phyloP scores from a whole-genome alignment of 2,888 invertebrate species.

The Pheosia gnoma region DNA sequence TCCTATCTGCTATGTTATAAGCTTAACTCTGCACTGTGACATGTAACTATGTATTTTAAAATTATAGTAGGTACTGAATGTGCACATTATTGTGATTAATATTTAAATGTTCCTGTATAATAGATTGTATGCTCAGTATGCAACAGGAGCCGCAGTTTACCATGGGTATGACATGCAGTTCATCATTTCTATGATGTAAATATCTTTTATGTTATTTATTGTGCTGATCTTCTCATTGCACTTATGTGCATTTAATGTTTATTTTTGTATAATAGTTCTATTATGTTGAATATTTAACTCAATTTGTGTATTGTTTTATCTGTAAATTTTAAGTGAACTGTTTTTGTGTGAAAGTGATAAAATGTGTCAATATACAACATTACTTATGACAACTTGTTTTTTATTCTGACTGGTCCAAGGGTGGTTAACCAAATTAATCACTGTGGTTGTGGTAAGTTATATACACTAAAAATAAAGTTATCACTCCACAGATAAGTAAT shows the following conservation, averaged over 20 bases:
- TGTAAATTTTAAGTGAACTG: slow-evolving; percentile 79
- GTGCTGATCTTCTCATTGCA: slow-evolving; percentile 40
- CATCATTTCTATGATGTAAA: slow-evolving; percentile 25
- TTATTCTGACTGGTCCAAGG: slow-evolving; percentile 46
- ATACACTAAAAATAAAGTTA: neutral
- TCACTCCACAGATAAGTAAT: neutral
- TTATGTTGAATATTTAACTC: slow-evolving; percentile 77
- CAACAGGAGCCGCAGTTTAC: slow-evolving; percentile 17
- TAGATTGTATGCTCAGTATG: slow-evolving; percentile 3
- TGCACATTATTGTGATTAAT: slow-evolving; percentile 19
- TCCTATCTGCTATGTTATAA: neutral
- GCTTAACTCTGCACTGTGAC: neutral
- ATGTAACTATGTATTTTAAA: neutral
- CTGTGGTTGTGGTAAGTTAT: neutral
- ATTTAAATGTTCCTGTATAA: slow-evolving; percentile 33
- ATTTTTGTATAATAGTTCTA: slow-evolving; percentile 71
- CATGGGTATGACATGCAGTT: slow-evolving; percentile 10
- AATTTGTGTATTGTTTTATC: slow-evolving; percentile 72
- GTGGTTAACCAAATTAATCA: slow-evolving; percentile 9
- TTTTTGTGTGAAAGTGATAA: slow-evolving; percentile 81
- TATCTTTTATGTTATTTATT: slow-evolving; percentile 36
- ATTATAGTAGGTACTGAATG: slow-evolving; percentile 18
- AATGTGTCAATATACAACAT: slow-evolving; percentile 81
- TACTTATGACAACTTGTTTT: slow-evolving; percentile 65
- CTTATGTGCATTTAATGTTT: slow-evolving; percentile 62